These are phyloP conservation scores for Drosophila pallidifrons DNA, from an alignment of 1,140 invertebrate species.

Conservation along the genomic window DNA sequence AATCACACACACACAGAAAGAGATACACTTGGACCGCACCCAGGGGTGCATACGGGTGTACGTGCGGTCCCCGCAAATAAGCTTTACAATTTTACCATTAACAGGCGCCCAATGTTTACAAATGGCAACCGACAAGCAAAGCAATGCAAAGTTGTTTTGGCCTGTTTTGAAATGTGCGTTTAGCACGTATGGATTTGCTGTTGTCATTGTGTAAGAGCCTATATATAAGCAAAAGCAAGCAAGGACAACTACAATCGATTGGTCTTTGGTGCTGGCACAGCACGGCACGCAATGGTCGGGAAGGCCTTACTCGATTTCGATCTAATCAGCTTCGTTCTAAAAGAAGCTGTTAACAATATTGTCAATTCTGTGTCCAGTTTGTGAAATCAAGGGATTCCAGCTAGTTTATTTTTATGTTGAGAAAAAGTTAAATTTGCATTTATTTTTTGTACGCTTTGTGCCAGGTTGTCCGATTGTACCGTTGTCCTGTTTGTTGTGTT, in stretches of 20 bases:
- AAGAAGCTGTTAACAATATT: constrained; percentile 81
- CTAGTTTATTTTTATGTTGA: constrained; percentile 75
- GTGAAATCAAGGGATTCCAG: constrained; percentile 34
- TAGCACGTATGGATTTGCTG: constrained; percentile 55
- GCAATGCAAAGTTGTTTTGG: constrained; percentile 32
- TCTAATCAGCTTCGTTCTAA: constrained; percentile 75
- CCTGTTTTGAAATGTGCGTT: constrained; percentile 47
- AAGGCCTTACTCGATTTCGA: constrained; percentile 38
- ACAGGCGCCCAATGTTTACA: constrained; percentile 54
- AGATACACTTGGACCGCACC: neutral
- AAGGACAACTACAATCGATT: constrained; percentile 34
- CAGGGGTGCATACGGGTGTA: constrained; percentile 2
- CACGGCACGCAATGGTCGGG: neutral
- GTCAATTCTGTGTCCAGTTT: constrained; percentile 59
- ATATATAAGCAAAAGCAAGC: constrained; percentile 27
- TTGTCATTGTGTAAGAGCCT: neutral
- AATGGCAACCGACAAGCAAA: constrained; percentile 51
- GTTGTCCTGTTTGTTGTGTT: constrained; percentile 20
- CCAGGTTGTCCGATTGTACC: constrained; percentile 23
- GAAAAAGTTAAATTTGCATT: constrained; percentile 77
- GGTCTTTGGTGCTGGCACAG: neutral
- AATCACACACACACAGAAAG: neutral
- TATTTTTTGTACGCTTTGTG: constrained; percentile 27
- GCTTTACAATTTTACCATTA: constrained; percentile 74
- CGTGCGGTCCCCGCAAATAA: constrained; percentile 58